Conservation (phyloP, 2,797 vertebrate species). For the Anas capensis region DNA sequence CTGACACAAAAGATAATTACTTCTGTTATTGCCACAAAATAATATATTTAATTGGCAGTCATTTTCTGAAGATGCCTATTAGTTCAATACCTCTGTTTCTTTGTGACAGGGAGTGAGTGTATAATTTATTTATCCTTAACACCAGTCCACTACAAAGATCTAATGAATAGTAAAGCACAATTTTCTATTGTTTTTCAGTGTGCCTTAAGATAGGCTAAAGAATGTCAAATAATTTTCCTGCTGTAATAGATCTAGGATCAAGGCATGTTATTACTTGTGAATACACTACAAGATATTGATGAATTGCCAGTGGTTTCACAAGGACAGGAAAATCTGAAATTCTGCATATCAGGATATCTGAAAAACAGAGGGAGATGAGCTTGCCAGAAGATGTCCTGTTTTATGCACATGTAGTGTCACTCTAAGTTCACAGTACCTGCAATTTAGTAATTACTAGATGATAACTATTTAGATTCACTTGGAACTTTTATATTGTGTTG, state of each 20-base stretch:
- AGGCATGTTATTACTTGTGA: background rate
- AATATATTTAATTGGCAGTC: conserved; percentile 68
- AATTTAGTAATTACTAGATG: background rate
- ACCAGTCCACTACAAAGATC: conserved; percentile 55
- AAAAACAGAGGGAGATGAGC: background rate
- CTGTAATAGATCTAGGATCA: background rate
- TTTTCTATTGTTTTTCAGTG: conserved; percentile 46
- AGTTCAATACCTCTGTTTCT: conserved; percentile 71
- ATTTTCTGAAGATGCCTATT: conserved; percentile 77
- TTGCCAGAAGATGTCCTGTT: background rate
- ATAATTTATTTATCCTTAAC: conserved; percentile 73
- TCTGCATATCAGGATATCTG: background rate
- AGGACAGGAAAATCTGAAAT: background rate
- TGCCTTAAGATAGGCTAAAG: background rate
- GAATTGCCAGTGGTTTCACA: background rate
- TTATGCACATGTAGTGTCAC: background rate
- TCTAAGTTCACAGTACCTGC: background rate
- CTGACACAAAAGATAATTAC: conserved; percentile 74
- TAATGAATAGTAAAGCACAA: conserved; percentile 56
- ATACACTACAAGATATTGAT: background rate
- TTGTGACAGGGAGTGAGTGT: conserved; percentile 14
- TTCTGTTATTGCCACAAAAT: conserved; percentile 77
- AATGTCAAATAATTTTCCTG: background rate
- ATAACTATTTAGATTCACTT: background rate
- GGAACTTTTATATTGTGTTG: background rate